Conservation (phyloP, 1,140 invertebrate species). For the Bilobella aurantiaca region DNA sequence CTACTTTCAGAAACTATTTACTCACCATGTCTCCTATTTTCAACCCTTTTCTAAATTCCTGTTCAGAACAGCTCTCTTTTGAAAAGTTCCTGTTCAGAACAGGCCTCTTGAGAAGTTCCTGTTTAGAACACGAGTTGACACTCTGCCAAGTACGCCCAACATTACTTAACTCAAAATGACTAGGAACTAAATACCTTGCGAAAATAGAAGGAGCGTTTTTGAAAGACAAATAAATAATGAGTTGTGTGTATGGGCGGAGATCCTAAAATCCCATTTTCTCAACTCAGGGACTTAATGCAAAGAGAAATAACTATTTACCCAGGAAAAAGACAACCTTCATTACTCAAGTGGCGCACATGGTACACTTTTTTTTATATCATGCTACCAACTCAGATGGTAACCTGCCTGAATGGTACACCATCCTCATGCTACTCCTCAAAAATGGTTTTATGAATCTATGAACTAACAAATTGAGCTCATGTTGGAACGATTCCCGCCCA, state of each 20-base stretch:
- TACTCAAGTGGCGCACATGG: too few relatives aligned
- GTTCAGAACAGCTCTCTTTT: background rate
- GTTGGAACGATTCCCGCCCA: background rate
- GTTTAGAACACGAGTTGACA: background rate
- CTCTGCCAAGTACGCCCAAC: background rate
- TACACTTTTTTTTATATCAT: too few relatives aligned
- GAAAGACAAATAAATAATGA: background rate
- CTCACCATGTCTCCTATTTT: background rate
- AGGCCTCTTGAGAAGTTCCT: background rate
- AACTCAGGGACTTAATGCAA: background rate
- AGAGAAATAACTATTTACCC: background rate
- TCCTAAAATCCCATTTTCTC: background rate
- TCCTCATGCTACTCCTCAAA: background rate
- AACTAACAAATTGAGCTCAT: background rate
- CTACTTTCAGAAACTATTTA: background rate
- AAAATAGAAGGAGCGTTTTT: background rate
- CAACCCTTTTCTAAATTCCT: background rate
- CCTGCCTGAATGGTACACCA: too few relatives aligned
- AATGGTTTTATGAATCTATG: background rate
- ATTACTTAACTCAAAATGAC: background rate
- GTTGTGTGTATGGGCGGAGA: background rate
- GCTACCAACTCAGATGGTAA: too few relatives aligned
- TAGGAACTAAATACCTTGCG: conserved; percentile 1
- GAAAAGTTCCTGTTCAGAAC: background rate
- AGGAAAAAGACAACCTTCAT: background rate